phyloP scores from a whole-genome alignment of 2,888 invertebrate genomes.

The Papilio elwesi region DNA sequence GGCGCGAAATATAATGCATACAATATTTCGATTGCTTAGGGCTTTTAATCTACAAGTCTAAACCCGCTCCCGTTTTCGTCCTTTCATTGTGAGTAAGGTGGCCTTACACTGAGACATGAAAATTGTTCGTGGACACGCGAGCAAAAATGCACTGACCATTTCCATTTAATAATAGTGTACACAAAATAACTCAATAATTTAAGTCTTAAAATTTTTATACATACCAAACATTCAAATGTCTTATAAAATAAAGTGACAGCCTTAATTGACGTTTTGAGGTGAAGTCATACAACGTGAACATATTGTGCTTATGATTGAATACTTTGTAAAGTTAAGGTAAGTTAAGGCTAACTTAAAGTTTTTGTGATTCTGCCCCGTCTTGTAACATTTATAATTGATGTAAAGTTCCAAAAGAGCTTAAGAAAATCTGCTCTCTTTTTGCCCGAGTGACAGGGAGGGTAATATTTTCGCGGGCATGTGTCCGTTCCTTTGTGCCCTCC shows the following conservation, averaged over 20 bases:
- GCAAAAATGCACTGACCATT: conserved; percentile 3
- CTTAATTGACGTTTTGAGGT: conserved; percentile 1
- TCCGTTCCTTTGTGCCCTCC: no score
- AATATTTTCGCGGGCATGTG: no score
- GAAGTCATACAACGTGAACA: conserved; percentile 2
- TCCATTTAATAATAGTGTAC: conserved; percentile 9
- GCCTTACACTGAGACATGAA: conserved; percentile 30
- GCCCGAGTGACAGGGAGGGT: no score
- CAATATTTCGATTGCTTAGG: no score
- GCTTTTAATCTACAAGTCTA: not conserved
- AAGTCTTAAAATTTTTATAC: conserved; percentile 13
- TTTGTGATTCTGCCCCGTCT: conserved; percentile 5
- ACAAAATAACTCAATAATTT: conserved; percentile 12
- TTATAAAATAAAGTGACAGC: not conserved
- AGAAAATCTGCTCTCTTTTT: no score
- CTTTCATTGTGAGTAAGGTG: conserved; percentile 21
- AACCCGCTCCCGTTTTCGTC: conserved; percentile 22
- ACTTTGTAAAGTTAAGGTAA: conserved; percentile 7
- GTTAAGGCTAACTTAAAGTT: not conserved
- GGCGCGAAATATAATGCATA: no score
- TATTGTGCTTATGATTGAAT: conserved; percentile 30
- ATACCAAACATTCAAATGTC: conserved; percentile 12
- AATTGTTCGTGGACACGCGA: not conserved
- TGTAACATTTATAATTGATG: no score
- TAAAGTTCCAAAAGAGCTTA: no score